Conservation (phyloP, 2,888 invertebrate genomes). For the Crioceris asparagi region DNA sequence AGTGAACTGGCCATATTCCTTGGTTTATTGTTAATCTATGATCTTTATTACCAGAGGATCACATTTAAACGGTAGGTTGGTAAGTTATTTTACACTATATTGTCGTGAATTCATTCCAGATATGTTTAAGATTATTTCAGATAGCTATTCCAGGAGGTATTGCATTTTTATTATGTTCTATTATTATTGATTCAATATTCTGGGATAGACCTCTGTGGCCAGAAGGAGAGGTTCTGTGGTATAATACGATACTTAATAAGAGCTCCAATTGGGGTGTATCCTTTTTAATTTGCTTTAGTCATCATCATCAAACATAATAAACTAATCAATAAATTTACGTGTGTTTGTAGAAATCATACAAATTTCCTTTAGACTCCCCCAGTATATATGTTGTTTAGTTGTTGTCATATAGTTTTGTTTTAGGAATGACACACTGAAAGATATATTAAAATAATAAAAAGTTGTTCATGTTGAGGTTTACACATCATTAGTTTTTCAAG, state of each 20-base stretch:
- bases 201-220: slow-evolving; percentile 92
- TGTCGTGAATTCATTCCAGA: no score
- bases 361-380: no score
- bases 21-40: slow-evolving; percentile 74
- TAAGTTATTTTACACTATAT: no score
- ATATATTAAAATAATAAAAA: no score
- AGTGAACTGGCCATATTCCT: slow-evolving; percentile 79
- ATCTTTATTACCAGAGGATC: slow-evolving; percentile 62
- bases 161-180: slow-evolving; percentile 56
- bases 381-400: no score
- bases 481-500: no score
- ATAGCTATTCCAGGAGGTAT: slow-evolving; percentile 62
- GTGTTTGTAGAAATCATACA: no score
- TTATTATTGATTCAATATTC: slow-evolving; percentile 82
- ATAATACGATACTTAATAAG: slow-evolving; percentile 86
- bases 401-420: no score
- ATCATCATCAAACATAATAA: no score
- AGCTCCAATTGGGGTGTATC: slow-evolving; percentile 97
- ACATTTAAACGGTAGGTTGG: slow-evolving; percentile 51
- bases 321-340: no score
- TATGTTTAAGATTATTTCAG: slow-evolving; percentile 51
- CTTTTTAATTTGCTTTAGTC: slow-evolving; percentile 46
- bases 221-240: slow-evolving; percentile 95
- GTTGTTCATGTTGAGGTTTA: no score
- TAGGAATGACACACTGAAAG: no score